These are phyloP conservation scores for Ligdia adustata DNA, from an alignment of 2,888 invertebrate genomes.

Conservation along the genomic window DNA sequence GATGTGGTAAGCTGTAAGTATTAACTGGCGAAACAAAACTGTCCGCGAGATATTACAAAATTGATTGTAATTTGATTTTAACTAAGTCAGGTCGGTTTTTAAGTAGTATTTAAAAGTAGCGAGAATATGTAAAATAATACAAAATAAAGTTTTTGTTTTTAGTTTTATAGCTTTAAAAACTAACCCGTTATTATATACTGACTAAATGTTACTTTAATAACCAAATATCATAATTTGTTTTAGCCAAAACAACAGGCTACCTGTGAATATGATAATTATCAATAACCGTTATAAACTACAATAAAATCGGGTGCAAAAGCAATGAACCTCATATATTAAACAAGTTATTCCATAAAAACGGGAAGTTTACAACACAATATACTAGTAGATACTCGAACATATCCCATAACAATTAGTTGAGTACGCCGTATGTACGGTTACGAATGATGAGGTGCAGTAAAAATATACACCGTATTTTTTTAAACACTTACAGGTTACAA, in stretches of 20 bases:
- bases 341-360: constrained; percentile 20
- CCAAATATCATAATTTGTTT: neutral
- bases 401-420: neutral
- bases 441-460: neutral
- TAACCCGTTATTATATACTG: too few species aligned
- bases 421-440: neutral
- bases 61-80: too few species aligned
- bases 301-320: constrained; percentile 10
- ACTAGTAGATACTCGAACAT: constrained; percentile 6
- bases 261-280: constrained; percentile 7
- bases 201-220: neutral
- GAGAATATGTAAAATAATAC: too few species aligned
- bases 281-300: constrained; percentile 10
- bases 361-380: constrained; percentile 11
- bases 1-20: too few species aligned
- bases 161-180: too few species aligned
- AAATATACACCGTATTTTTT: neutral
- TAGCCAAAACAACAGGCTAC: constrained; percentile 1
- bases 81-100: too few species aligned
- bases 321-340: constrained; percentile 13
- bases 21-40: too few species aligned
- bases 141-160: too few species aligned
- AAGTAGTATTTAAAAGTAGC: too few species aligned
- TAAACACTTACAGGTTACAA: neutral
- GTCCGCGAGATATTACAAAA: too few species aligned